phyloP scores from a whole-genome alignment of 2,113 vertebrate genomes.

The Cairina moschata region DNA sequence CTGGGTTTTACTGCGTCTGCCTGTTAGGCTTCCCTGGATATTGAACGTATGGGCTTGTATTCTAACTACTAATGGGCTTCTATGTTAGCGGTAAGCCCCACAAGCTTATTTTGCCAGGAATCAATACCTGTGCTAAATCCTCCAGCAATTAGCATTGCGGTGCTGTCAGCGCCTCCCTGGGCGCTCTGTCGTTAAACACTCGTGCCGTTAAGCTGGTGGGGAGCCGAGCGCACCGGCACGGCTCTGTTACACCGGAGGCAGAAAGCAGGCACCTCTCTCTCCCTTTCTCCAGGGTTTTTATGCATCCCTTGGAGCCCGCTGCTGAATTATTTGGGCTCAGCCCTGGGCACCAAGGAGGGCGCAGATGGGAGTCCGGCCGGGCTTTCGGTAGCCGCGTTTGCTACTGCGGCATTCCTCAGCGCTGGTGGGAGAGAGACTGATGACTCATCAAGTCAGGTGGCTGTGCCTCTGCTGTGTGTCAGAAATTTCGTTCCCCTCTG shows the following conservation, averaged over 20 bases:
- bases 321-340: accelerated
- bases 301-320: not conserved
- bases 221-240: not conserved
- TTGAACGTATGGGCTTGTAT: not conserved
- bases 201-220: not conserved
- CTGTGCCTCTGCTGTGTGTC: conserved; percentile 51
- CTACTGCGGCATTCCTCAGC: conserved; percentile 59
- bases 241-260: not conserved
- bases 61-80: not conserved
- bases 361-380: not conserved
- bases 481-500: conserved; percentile 58
- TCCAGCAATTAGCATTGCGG: not conserved
- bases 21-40: not conserved
- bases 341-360: not conserved
- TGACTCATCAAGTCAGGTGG: conserved; percentile 77
- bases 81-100: not conserved
- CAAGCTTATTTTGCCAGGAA: not conserved
- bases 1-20: not conserved
- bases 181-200: not conserved
- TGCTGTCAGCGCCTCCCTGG: not conserved
- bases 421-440: conserved; percentile 41
- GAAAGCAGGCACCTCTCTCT: not conserved
- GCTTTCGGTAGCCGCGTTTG: conserved; percentile 15
- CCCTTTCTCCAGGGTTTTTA: not conserved
- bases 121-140: not conserved